Conservation (phyloP, 1,140 invertebrate species). For the Tribolium castaneum region DNA sequence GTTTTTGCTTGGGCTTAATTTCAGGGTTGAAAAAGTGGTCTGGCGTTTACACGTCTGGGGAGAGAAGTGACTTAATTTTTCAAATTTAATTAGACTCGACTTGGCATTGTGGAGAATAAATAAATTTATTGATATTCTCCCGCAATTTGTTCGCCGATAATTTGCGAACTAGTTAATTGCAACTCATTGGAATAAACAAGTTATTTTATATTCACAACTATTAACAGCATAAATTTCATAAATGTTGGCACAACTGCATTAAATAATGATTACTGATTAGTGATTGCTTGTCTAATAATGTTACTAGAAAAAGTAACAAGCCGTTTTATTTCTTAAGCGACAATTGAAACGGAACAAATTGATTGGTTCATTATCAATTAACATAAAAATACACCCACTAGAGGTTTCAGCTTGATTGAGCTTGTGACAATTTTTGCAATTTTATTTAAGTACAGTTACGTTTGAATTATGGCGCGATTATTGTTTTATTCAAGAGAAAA, state of each 20-base stretch:
- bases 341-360: not conserved
- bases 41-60: not conserved
- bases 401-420: not conserved
- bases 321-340: not conserved
- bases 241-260: not conserved
- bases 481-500: not conserved
- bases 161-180: slow-evolving; percentile 6
- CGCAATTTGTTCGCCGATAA: not conserved
- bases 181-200: slow-evolving; percentile 3
- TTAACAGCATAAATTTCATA: not conserved
- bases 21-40: not conserved
- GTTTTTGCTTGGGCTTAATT: not conserved
- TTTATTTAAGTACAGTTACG: not conserved
- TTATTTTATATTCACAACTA: not conserved
- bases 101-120: not conserved
- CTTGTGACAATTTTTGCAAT: too few relatives aligned
- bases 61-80: not conserved
- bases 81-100: not conserved
- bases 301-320: not conserved
- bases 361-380: not conserved
- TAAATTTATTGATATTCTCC: not conserved
- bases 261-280: not conserved
- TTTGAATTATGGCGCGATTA: not conserved
- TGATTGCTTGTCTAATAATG: not conserved
- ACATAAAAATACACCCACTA: not conserved